phyloP scores from a whole-genome alignment of 2,888 invertebrate species.

The Drosophila mercatorum region DNA sequence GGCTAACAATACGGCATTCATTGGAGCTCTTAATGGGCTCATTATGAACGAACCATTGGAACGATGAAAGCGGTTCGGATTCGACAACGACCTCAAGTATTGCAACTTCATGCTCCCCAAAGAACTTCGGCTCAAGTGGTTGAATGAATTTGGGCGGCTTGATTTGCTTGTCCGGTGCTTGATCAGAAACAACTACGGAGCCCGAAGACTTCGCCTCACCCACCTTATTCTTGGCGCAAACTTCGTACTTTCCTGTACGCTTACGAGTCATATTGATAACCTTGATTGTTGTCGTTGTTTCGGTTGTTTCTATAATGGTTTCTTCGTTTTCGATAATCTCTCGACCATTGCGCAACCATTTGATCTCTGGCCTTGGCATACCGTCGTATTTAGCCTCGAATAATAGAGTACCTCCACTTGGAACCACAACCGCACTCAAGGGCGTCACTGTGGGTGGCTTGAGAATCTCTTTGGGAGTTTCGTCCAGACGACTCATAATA shows the following conservation, averaged over 20 bases:
- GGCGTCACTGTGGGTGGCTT: constrained; percentile 92
- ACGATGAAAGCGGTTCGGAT: constrained; percentile 92
- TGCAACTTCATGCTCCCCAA: constrained; percentile 90
- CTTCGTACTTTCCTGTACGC: constrained; percentile 95
- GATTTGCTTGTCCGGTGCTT: constrained; percentile 87
- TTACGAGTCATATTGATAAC: constrained; percentile 89
- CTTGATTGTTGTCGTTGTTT: constrained; percentile 88
- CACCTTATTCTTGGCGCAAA: constrained; percentile 90
- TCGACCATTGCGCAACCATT: constrained; percentile 94
- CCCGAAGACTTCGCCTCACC: constrained; percentile 93
- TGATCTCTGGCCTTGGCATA: constrained; percentile 89
- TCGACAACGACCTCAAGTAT: constrained; percentile 91
- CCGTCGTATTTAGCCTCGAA: constrained; percentile 91
- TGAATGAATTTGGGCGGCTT: constrained; percentile 90
- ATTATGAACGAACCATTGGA: constrained; percentile 94
- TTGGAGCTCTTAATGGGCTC: constrained; percentile 89
- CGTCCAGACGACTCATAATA: constrained; percentile 86
- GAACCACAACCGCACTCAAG: constrained; percentile 90
- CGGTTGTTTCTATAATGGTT: constrained; percentile 86
- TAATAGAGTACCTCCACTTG: constrained; percentile 88
- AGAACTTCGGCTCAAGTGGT: constrained; percentile 89
- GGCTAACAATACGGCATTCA: constrained; percentile 89
- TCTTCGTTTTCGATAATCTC: constrained; percentile 89
- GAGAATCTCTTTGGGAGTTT: constrained; percentile 83
- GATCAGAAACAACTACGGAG: constrained; percentile 90